Base-by-base conservation (phyloP, 2,888 invertebrate species). In the Myathropa florea region DNA sequence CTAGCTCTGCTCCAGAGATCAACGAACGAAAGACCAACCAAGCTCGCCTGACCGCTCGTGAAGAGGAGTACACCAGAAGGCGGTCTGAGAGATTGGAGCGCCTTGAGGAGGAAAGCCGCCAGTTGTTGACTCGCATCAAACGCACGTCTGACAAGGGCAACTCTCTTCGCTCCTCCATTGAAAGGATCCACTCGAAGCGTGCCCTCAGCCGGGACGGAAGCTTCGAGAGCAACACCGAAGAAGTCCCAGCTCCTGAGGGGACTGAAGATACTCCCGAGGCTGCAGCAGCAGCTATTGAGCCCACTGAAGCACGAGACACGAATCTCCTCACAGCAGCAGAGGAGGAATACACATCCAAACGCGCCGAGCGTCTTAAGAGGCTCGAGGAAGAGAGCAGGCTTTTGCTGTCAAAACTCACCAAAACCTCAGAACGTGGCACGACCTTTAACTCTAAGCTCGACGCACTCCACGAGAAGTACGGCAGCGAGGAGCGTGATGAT, bases 361-460 rank as follows among this genome's bases (percentile, higher is more conserved):
- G 92, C 2, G 88, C 92, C 0, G 92, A 91, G 3, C 90, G 91
- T 4, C 83, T 90, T 53, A 92, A 89, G 91, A 92, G 95, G 63
- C 93, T 98, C 70, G 97, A 97, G 92, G 96, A 96, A 89, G 96
- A 97, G 92, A 96, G 97, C 18, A 95, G 95, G 89, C 95, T 95
- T 88, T 93, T 97, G 14, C 95, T 97, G 59, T 78, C 88, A 0
- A 90, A 89, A 64, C 89, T 92, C 2, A 85, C 91, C 0, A 89
- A 89, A 33, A 92, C 91, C 39, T 88, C 90, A 18, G 89, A 91
- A 57, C 91, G 91, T 2, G 90, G 91, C 0, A 90, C 89, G 2
- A 88, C 75, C 1, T 65, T 93, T 9, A 89, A 88, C 21, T 88
- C 81, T 2, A 90, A 89, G 63, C 73, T 93, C 53, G 92, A 92